phyloP scores from a whole-genome alignment of 2,113 vertebrate genomes.

The Cettia cetti region DNA sequence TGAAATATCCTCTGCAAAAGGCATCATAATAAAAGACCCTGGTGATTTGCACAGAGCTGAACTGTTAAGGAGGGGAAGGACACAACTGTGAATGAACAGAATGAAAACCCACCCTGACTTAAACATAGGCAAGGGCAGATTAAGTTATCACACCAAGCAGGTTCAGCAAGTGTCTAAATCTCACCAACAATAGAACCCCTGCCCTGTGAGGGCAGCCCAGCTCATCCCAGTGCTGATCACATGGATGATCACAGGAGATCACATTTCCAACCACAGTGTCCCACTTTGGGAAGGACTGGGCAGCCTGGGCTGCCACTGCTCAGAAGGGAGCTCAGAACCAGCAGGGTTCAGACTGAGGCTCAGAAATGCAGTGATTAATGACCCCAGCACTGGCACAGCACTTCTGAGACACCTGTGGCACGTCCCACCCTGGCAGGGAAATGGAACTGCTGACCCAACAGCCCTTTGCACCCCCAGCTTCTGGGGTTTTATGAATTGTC shows the following conservation, averaged over 20 bases:
- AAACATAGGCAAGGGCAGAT: neutral
- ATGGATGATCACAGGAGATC: neutral
- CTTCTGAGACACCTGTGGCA: neutral
- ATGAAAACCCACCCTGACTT: neutral
- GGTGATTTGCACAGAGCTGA: neutral
- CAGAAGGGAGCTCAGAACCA: neutral
- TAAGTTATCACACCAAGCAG: neutral
- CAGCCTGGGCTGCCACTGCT: neutral
- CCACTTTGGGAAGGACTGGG: neutral
- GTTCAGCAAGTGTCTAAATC: neutral
- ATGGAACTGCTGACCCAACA: neutral
- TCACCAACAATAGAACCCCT: neutral
- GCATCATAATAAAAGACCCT: neutral
- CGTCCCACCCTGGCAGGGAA: conserved; percentile 15
- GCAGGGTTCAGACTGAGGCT: neutral
- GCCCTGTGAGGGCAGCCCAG: neutral
- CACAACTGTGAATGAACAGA: neutral
- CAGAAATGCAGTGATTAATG: neutral
- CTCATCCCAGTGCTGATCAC: neutral
- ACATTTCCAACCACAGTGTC: neutral
- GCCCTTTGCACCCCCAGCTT: neutral
- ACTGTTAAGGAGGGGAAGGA: neutral
- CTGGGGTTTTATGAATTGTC: neutral
- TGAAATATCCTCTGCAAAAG: neutral
- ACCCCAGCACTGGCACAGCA: neutral